phyloP scores from a whole-genome alignment of 2,888 invertebrate genomes.

The Conistra vaccinii region DNA sequence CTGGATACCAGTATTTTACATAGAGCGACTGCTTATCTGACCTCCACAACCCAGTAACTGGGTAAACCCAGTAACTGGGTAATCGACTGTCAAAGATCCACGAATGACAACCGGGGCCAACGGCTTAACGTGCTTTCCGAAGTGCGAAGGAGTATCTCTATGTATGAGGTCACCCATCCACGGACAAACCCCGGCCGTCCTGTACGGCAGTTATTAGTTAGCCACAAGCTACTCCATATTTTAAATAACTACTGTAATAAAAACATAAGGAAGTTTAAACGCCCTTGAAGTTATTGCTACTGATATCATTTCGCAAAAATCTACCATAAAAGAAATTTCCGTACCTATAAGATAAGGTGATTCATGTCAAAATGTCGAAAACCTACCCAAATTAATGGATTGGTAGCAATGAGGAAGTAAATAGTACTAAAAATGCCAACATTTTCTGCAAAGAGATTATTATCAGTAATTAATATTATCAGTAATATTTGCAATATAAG shows the following conservation, averaged over 20 bases:
- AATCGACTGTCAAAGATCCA: too few species aligned
- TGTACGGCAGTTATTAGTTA: too few species aligned
- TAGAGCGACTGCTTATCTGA: too few species aligned
- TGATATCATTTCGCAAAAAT: not conserved
- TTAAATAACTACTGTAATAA: not conserved
- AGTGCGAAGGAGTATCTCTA: too few species aligned
- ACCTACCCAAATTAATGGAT: not conserved
- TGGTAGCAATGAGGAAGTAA: constrained; percentile 11
- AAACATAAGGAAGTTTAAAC: constrained; percentile 20
- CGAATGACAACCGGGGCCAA: too few species aligned
- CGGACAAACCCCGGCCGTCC: too few species aligned
- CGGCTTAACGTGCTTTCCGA: too few species aligned
- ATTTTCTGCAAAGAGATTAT: not conserved
- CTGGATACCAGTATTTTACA: too few species aligned
- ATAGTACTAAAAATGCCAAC: not conserved
- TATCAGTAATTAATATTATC: constrained; percentile 6
- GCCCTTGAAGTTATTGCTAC: not conserved
- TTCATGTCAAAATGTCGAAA: not conserved
- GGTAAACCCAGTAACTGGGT: too few species aligned
- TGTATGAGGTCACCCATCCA: too few species aligned
- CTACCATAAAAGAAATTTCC: not conserved
- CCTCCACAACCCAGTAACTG: too few species aligned
- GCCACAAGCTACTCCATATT: too few species aligned
- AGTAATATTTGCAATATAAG: not conserved
- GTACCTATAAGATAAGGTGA: not conserved